Percentiles rank a stretch among this genome's conserved stretches.
Evolutionary conservation across 2,888 invertebrate species (phyloP).

Genomic region (Thecocarcelia acutangulata): DNA sequence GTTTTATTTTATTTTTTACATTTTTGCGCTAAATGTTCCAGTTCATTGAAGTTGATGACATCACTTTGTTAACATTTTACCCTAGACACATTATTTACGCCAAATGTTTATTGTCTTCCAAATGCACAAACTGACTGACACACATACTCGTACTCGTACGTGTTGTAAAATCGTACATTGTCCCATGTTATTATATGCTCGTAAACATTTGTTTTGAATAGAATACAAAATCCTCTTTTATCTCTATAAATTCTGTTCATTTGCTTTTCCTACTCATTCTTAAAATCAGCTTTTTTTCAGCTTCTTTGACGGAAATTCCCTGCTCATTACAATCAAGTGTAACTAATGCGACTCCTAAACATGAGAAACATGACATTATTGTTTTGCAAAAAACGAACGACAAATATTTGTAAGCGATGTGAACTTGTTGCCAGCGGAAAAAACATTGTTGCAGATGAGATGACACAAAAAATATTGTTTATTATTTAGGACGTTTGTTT

Average conservation of each 20-base stretch:
- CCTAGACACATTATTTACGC: constrained; percentile 65
- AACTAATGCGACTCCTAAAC: constrained; percentile 60
- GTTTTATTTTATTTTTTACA: constrained; percentile 26
- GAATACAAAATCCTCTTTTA: neutral
- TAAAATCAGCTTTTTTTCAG: constrained; percentile 39
- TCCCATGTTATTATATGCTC: neutral
- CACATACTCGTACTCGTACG: neutral
- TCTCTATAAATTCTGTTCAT: neutral
- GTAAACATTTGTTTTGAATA: constrained; percentile 42
- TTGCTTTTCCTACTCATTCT: constrained; percentile 11
- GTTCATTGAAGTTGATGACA: constrained; percentile 69
- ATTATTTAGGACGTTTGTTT: no score
- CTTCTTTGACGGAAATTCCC: constrained; percentile 54
- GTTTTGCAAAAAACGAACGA: neutral
- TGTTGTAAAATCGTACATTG: no score
- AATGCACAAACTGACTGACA: constrained; percentile 1
- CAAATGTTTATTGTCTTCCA: constrained; percentile 60
- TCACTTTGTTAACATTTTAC: constrained; percentile 66
- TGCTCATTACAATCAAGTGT: constrained; percentile 63
- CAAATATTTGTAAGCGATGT: constrained; percentile 26
- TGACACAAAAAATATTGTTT: neutral
- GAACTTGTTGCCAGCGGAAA: neutral
- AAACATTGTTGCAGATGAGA: neutral
- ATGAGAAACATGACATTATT: neutral
- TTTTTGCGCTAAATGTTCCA: constrained; percentile 66